A percentile compares a stretch with the other conserved stretches of the same genome.
Conservation (phyloP, 2,888 invertebrate species). For the Galeruca laticollis region DNA sequence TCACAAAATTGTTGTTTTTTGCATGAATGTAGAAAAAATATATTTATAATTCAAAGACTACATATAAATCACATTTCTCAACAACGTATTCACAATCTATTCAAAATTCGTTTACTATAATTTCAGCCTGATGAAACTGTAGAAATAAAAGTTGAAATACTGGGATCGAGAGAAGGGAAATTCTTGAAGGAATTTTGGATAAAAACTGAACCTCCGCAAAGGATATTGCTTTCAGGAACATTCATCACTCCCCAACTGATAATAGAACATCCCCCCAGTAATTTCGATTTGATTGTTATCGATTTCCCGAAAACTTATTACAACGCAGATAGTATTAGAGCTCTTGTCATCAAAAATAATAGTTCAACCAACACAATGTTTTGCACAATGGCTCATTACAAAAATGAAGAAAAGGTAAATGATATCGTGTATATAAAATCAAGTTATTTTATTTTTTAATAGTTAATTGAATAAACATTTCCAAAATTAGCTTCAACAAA, state of each 20-base stretch:
- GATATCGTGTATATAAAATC: conserved; percentile 26
- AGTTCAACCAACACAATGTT: conserved; percentile 65
- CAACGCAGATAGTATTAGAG: conserved; percentile 60
- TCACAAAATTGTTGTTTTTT: no score
- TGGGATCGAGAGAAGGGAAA: conserved; percentile 61
- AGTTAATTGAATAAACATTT: no score
- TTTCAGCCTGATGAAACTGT: conserved; percentile 46
- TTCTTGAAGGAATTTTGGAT: conserved; percentile 67
- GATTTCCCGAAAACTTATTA: conserved; percentile 65
- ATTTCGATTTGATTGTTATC: conserved; percentile 63
- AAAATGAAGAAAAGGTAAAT: conserved; percentile 59
- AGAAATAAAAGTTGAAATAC: conserved; percentile 61
- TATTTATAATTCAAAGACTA: no score
- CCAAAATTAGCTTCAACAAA: no score
- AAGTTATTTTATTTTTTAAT: no score
- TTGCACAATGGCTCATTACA: conserved; percentile 61
- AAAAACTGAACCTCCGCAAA: conserved; percentile 60
- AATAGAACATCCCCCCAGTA: conserved; percentile 60
- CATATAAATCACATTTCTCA: no score
- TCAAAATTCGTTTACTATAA: conserved; percentile 13
- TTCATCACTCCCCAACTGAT: conserved; percentile 63
- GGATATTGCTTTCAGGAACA: conserved; percentile 56
- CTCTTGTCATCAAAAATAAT: conserved; percentile 64
- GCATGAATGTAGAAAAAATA: no score
- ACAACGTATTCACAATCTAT: no score